Conservation (phyloP, 2,888 invertebrate species). For the Frankliniella intonsa region DNA sequence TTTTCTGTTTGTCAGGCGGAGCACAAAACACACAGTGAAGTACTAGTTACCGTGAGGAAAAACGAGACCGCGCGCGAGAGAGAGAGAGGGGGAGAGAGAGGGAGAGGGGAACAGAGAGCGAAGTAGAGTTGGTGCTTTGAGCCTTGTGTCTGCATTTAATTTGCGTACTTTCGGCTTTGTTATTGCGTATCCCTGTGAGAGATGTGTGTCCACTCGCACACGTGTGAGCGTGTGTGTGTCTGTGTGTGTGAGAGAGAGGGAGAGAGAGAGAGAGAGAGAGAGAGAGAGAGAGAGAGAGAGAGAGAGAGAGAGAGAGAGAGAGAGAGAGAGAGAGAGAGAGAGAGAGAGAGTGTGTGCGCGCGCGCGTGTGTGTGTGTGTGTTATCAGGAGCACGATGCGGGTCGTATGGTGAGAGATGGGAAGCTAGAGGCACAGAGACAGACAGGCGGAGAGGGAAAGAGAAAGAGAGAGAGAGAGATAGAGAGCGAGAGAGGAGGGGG, state of each 20-base stretch:
- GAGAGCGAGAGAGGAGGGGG: not conserved
- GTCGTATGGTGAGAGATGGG: conserved; percentile 13
- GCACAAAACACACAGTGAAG: conserved; percentile 5
- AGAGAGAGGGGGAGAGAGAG: not conserved
- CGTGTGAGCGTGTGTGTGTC: not conserved
- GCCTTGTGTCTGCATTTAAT: conserved; percentile 24
- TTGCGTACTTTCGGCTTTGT: conserved; percentile 24
- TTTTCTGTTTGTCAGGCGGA: conserved; percentile 5
- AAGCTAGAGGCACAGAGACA: not conserved
- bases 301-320: no score
- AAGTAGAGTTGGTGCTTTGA: conserved; percentile 10
- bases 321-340: no score
- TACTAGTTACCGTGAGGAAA: not conserved
- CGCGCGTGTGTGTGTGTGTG: not conserved
- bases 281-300: no score
- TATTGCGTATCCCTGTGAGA: conserved; percentile 3
- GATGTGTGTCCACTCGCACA: not conserved
- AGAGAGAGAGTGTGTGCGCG: not conserved
- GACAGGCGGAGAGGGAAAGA: not conserved
- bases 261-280: no score
- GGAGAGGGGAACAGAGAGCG: not conserved
- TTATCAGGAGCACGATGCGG: conserved; percentile 23
- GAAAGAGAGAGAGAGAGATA: not conserved
- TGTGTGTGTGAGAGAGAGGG: not conserved
- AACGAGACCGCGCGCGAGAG: not conserved